phyloP scores from a whole-genome alignment of 2,113 vertebrate species.

The Taxidea taxus region DNA sequence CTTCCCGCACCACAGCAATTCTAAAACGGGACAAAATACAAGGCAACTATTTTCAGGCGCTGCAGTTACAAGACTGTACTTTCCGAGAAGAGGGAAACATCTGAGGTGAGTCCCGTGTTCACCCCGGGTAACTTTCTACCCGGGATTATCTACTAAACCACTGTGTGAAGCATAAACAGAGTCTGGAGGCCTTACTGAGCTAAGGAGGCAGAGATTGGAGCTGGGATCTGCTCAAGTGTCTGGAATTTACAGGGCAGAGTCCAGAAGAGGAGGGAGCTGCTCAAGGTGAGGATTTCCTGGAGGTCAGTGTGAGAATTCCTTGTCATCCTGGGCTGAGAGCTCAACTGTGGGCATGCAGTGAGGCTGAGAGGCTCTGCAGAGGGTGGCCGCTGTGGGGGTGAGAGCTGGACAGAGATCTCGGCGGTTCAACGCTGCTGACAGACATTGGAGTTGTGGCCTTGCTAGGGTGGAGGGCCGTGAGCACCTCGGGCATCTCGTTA shows the following conservation, averaged over 20 bases:
- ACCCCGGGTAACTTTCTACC: neutral
- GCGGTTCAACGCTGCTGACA: accelerated
- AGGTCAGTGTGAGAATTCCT: too few species aligned
- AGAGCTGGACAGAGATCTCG: accelerated
- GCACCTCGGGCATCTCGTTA: neutral
- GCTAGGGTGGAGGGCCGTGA: neutral
- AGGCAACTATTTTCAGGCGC: neutral
- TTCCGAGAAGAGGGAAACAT: neutral
- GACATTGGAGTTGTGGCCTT: neutral
- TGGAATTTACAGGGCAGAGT: neutral
- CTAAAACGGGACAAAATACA: neutral
- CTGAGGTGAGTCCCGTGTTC: neutral
- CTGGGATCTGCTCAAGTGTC: neutral
- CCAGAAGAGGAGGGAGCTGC: neutral
- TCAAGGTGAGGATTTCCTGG: neutral
- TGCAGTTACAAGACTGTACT: neutral
- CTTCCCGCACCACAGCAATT: neutral
- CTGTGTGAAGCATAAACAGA: too few species aligned
- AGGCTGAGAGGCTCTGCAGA: neutral
- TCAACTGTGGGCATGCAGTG: too few species aligned
- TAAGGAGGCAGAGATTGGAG: neutral
- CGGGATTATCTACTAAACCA: too few species aligned
- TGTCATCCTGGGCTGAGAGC: too few species aligned
- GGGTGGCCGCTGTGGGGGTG: neutral
- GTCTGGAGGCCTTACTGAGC: neutral